Percentiles rank a stretch among this genome's conserved stretches.
These are phyloP conservation scores for Pachycephus smyrnensis DNA, from an alignment of 2,888 invertebrate genomes.

Conservation along the genomic window DNA sequence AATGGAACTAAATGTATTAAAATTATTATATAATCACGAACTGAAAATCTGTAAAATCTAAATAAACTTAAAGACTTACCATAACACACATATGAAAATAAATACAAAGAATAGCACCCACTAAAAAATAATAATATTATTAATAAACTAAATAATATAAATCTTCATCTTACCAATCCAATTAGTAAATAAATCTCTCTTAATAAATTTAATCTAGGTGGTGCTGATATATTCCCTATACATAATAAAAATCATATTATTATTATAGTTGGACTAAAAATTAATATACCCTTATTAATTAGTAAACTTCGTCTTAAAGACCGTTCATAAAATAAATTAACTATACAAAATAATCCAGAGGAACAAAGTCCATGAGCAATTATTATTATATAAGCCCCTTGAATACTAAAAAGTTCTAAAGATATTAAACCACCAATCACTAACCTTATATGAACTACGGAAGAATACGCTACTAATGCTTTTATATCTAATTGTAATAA, in stretches of 20 bases:
- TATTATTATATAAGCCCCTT: constrained; percentile 64
- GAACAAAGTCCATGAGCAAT: constrained; percentile 77
- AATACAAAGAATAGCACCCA: constrained; percentile 74
- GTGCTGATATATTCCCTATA: constrained; percentile 75
- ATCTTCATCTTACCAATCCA: constrained; percentile 71
- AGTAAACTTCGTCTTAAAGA: constrained; percentile 72
- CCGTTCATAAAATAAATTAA: constrained; percentile 76
- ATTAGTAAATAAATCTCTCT: constrained; percentile 76
- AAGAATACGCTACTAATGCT: constrained; percentile 81
- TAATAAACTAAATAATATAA: constrained; percentile 70
- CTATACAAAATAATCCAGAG: constrained; percentile 76
- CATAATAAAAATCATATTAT: constrained; percentile 77
- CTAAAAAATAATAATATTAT: constrained; percentile 73
- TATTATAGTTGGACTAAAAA: constrained; percentile 71
- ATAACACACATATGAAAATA: constrained; percentile 75
- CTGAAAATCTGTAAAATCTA: constrained; percentile 40
- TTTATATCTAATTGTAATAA: constrained; percentile 79
- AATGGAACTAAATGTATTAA: constrained; percentile 75
- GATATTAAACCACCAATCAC: constrained; percentile 72
- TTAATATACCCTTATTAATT: constrained; percentile 75
- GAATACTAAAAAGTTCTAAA: constrained; percentile 68
- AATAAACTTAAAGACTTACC: constrained; percentile 62
- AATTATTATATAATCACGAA: constrained; percentile 73
- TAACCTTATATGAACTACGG: constrained; percentile 78
- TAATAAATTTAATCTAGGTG: constrained; percentile 77